phyloP scores from a whole-genome alignment of 2,888 invertebrate species.

The Cecidostiba fungosa region DNA sequence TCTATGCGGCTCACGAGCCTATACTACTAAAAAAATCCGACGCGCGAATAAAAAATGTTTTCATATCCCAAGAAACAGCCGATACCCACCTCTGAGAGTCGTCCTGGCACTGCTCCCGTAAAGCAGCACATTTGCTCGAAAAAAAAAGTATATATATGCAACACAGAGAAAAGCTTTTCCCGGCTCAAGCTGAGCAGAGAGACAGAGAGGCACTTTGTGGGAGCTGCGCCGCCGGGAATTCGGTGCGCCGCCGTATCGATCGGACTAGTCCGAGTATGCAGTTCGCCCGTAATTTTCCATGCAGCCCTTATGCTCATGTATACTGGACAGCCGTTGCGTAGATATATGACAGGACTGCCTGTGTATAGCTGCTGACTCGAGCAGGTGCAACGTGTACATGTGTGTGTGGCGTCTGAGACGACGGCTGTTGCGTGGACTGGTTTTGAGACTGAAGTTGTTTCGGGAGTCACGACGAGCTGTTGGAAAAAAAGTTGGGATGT shows the following conservation, averaged over 20 bases:
- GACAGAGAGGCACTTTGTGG: background rate
- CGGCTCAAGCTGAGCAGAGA: background rate
- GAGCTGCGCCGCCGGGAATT: constrained; percentile 8
- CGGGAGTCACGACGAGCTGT: background rate
- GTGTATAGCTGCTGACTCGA: background rate
- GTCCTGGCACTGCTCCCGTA: background rate
- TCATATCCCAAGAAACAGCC: background rate
- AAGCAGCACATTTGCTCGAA: background rate
- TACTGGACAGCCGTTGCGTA: background rate
- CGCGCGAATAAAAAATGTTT: background rate
- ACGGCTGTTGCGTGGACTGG: background rate
- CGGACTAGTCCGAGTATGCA: constrained; percentile 50
- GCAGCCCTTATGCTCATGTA: constrained; percentile 51
- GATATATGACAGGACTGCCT: background rate
- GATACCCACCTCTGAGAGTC: background rate
- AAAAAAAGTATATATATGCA: background rate
- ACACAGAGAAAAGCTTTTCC: background rate
- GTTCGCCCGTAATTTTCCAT: constrained; percentile 65
- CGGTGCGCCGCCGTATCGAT: constrained; percentile 40
- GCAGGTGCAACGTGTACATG: background rate
- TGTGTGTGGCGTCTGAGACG: background rate
- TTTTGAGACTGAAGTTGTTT: background rate
- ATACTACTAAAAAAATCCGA: background rate
- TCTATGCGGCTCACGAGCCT: background rate
- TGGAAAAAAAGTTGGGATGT: background rate